Base-by-base conservation (phyloP, 2,888 invertebrate genomes). In the Chouioia cunea region DNA sequence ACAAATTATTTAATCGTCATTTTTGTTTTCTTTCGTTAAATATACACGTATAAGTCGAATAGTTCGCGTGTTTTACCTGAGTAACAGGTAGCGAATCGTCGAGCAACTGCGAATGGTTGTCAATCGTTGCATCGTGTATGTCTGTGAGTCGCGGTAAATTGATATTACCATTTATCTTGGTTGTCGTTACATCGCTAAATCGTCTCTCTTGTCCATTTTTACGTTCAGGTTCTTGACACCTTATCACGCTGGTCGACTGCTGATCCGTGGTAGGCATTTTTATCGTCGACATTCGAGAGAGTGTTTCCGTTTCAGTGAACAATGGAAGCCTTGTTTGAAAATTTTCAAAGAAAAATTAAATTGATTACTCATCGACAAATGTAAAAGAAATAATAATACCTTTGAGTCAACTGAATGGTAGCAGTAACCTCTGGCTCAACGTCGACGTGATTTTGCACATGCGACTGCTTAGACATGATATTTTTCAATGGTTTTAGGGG, bases 371-470 rank as follows among this genome's bases (percentile, higher is more conserved):
- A 6, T 6, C 10, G 10, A 36, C 36, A 36, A 36, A 1, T 2
- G 53, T 47, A 57, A 20, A 16, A 18, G 1, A 52, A 14, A 23
- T 4, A 16, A 23, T 50, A 22, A 43, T 50, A 69, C 71, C 56
- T 73, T 20, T 72, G 64, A 10, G 74, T 73, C 0, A 74, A 15
- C 22, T 74, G 74, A 4, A 70, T 50, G 0, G 74, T 71, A 0
- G 56, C 60, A 14, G 74, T 74, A 8, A 20, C 22, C 16, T 74
- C 74, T 0, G 56, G 10, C 14, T 71, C 71, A 4, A 20, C n/a
- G 4, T 75, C 65, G 12, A 63, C 47, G 27, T 71, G 65, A 12
- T 27, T 44, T 46, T 22, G 53, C 46, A 22, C 48, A n/a, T 59
- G 54, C 10, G 64, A 50, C 2, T 53, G 56, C 58, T 50, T 44